phyloP scores from a whole-genome alignment of 2,888 invertebrate genomes.

The Neoaliturus tenellus region DNA sequence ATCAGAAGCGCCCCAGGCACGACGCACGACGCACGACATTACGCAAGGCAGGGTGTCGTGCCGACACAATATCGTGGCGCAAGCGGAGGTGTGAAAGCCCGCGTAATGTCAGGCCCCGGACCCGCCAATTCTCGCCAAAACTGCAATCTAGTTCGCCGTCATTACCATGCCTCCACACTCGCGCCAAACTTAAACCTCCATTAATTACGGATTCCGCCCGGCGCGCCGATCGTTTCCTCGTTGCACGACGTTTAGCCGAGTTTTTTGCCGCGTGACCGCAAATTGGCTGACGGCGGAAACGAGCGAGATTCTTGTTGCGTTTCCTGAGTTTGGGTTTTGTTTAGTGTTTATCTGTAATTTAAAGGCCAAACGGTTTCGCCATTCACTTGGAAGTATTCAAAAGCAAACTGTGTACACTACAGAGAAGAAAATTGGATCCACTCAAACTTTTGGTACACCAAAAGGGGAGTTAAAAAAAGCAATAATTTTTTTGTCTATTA shows the following conservation, averaged over 20 bases:
- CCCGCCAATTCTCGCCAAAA: conserved; percentile 18
- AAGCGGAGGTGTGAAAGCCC: conserved; percentile 32
- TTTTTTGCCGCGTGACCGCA: not conserved
- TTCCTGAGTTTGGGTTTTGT: too few species aligned
- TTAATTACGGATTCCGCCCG: conserved; percentile 11
- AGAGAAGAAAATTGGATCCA: too few species aligned
- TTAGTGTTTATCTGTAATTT: too few species aligned
- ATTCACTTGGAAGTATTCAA: too few species aligned
- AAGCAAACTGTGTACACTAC: too few species aligned
- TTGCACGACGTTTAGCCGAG: not conserved
- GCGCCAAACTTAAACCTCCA: conserved; percentile 23
- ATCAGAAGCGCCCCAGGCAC: too few species aligned
- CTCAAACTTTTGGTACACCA: too few species aligned
- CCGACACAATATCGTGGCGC: conserved; percentile 27
- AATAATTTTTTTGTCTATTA: too few species aligned
- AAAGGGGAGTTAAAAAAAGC: too few species aligned
- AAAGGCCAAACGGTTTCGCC: too few species aligned
- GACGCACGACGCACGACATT: conserved; percentile 9
- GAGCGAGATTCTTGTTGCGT: not conserved
- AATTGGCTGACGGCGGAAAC: not conserved
- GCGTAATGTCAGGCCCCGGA: conserved; percentile 16
- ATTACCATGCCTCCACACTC: not conserved
- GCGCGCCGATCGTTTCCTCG: conserved; percentile 29
- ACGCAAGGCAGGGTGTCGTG: not conserved
- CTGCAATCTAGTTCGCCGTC: conserved; percentile 26